Evolutionary conservation across 2,888 invertebrate species (phyloP).

Genomic region (Drosophila niveifrons): DNA sequence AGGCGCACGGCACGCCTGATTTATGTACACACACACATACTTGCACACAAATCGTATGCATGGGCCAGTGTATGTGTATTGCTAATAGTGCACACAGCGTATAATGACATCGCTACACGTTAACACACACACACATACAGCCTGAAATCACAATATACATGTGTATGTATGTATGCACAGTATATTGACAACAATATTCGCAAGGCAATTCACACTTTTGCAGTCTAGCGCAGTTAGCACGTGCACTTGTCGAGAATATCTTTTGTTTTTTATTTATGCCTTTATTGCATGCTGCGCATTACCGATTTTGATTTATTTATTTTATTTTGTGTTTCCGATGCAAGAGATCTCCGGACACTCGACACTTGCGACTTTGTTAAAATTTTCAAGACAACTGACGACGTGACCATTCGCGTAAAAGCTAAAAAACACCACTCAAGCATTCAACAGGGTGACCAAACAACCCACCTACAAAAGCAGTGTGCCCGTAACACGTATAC

Average conservation of each 20-base stretch:
- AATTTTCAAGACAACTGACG: constrained; percentile 54
- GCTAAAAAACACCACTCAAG: constrained; percentile 24
- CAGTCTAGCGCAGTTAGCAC: constrained; percentile 17
- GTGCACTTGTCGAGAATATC: constrained; percentile 46
- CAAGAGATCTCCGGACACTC: constrained; percentile 9
- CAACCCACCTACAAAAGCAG: constrained; percentile 1
- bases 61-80: constrained; percentile 17
- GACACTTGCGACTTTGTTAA: constrained; percentile 31
- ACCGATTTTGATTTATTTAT: constrained; percentile 59
- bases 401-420: constrained; percentile 19
- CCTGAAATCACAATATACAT: constrained; percentile 15
- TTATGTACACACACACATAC: constrained; percentile 25
- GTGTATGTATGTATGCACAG: not conserved
- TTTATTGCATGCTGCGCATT: constrained; percentile 36
- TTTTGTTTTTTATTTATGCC: constrained; percentile 15
- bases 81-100: constrained; percentile 31
- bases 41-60: not conserved
- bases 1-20: constrained; percentile 44
- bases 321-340: constrained; percentile 40
- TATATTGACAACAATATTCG: constrained; percentile 25
- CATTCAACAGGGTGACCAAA: constrained; percentile 32
- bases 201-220: constrained; percentile 32
- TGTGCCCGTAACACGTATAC: not conserved
- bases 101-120: constrained; percentile 44
- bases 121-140: constrained; percentile 18